Percentiles rank a stretch among this genome's conserved stretches.
These are phyloP conservation scores for Aratinga solstitialis DNA, from an alignment of 2,797 vertebrate genomes.

Conservation along the genomic window DNA sequence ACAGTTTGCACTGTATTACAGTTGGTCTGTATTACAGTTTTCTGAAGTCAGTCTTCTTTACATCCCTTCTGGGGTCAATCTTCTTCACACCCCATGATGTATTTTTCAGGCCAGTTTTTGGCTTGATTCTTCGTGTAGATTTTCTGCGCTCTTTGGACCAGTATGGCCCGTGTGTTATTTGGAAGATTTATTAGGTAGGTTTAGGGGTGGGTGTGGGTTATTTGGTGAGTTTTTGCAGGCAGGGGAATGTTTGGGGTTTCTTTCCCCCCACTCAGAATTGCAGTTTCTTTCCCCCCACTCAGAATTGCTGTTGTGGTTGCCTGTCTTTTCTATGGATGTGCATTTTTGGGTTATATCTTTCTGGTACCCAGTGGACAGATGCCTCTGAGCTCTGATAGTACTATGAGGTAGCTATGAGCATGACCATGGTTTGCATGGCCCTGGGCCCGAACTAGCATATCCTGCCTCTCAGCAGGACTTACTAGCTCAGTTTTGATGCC, in stretches of 20 bases:
- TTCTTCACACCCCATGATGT: neutral
- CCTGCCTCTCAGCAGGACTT: constrained; percentile 37
- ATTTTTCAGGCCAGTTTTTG: neutral
- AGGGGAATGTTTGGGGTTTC: neutral
- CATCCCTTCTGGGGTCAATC: neutral
- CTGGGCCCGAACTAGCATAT: neutral
- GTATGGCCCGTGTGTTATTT: neutral
- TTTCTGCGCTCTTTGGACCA: neutral
- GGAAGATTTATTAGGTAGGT: neutral
- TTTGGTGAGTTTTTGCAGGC: neutral
- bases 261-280: neutral
- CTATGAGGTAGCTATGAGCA: neutral
- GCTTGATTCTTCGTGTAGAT: neutral
- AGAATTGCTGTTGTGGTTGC: neutral
- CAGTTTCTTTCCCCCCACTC: neutral
- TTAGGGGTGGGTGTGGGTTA: neutral
- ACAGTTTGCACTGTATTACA: neutral
- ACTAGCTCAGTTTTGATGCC: neutral
- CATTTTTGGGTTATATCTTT: neutral
- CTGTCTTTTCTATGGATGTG: neutral
- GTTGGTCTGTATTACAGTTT: neutral
- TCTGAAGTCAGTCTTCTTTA: neutral
- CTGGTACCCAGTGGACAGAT: neutral
- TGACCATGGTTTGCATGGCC: neutral
- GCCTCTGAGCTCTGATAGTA: neutral